These are phyloP conservation scores for Mico argentatus DNA, from an alignment of 2,797 vertebrate genomes.

Conservation along the genomic window DNA sequence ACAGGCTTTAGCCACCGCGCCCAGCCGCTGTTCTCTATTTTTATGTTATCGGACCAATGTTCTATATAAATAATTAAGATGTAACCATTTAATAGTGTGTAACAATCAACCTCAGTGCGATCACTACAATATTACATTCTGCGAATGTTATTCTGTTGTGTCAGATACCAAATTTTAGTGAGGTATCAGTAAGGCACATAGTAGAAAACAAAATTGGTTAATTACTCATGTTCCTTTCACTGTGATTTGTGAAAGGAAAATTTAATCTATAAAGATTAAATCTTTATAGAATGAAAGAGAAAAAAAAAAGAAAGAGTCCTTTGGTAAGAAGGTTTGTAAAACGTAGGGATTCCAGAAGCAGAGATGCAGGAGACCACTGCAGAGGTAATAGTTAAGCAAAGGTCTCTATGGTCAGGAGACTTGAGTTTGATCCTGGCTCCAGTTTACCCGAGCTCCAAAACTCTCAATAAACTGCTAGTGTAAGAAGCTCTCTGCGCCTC, in stretches of 20 bases:
- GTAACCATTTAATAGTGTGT: conserved; percentile 53
- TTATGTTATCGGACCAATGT: conserved; percentile 67
- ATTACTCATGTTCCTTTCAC: conserved; percentile 33
- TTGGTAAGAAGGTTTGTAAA: background rate
- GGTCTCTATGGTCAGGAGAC: background rate
- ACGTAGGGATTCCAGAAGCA: background rate
- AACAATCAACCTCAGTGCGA: conserved; percentile 30
- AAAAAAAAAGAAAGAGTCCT: background rate
- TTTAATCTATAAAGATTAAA: background rate
- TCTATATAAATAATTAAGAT: conserved; percentile 59
- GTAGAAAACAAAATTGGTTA: conserved; percentile 52
- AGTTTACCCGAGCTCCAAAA: background rate
- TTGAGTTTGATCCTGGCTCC: background rate
- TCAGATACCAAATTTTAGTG: conserved; percentile 41
- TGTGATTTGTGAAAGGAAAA: background rate
- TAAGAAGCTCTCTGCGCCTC: background rate
- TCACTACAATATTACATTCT: conserved; percentile 45
- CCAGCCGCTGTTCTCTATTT: background rate
- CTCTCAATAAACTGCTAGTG: background rate
- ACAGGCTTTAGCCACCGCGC: too few species aligned
- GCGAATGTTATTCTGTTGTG: conserved; percentile 56
- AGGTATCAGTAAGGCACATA: background rate
- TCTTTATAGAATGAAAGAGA: conserved; percentile 43
- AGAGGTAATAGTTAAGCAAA: background rate
- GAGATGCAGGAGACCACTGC: background rate